These are phyloP conservation scores for Odontomachus brunneus DNA, from an alignment of 1,140 invertebrate species.

Conservation along the genomic window DNA sequence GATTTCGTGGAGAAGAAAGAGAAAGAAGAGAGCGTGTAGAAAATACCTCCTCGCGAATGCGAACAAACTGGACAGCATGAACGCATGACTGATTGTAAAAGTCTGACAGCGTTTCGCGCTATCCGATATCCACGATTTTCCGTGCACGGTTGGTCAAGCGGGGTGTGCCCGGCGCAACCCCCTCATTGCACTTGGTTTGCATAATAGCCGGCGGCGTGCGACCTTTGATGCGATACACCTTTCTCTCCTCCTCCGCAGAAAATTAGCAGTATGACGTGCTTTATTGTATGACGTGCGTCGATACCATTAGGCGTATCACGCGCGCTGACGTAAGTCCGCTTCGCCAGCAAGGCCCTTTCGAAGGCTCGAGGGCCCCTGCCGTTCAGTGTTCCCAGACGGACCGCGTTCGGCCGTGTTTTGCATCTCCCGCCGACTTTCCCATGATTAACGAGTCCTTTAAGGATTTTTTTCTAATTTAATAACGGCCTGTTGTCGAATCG, in stretches of 20 bases:
- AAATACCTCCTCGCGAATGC: too few species aligned
- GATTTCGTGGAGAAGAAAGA: too few species aligned
- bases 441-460: conserved; percentile 41
- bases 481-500: conserved; percentile 48
- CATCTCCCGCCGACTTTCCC: conserved; percentile 27
- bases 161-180: conserved; percentile 32
- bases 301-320: conserved; percentile 14
- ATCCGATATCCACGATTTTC: conserved; percentile 12
- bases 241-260: conserved; percentile 11
- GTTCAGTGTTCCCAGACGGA: too few species aligned
- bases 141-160: not conserved
- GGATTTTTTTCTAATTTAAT: conserved; percentile 48
- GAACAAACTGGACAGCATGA: too few species aligned
- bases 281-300: conserved; percentile 37
- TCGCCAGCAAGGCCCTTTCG: conserved; percentile 23
- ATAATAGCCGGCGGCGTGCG: conserved; percentile 21
- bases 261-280: conserved; percentile 46
- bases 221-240: conserved; percentile 39
- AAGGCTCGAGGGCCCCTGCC: conserved; percentile 23
- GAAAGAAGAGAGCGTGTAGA: too few species aligned
- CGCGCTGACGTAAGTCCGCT: conserved; percentile 11
- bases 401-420: not conserved
- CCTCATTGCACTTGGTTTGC: conserved; percentile 25
- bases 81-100: too few species aligned
- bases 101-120: too few species aligned